These are phyloP conservation scores for Nettapus auritus DNA, from an alignment of 2,113 vertebrate species.

Conservation along the genomic window DNA sequence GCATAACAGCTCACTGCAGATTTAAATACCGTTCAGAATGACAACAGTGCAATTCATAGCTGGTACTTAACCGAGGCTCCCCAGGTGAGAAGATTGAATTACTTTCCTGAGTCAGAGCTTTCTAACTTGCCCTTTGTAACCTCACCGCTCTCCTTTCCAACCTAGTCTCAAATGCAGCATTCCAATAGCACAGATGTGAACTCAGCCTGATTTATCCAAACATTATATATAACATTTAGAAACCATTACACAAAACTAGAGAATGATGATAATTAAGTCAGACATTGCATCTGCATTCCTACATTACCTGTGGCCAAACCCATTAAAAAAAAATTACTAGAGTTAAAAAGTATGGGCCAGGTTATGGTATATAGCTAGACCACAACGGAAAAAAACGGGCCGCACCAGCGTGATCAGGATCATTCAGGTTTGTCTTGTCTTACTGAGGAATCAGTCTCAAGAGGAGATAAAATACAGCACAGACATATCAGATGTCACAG, in stretches of 20 bases:
- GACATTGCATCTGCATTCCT: not conserved
- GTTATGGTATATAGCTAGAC: not conserved
- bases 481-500: not conserved
- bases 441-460: not conserved
- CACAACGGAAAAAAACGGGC: not conserved
- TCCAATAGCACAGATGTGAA: not conserved
- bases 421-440: not conserved
- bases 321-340: fast-evolving
- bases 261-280: not conserved
- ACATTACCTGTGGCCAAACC: not conserved
- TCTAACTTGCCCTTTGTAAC: not conserved
- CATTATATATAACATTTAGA: not conserved
- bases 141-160: not conserved
- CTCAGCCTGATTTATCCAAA: not conserved
- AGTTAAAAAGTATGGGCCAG: not conserved
- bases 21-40: not conserved
- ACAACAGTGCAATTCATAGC: not conserved
- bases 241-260: not conserved
- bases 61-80: not conserved
- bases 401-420: not conserved
- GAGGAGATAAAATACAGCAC: not conserved
- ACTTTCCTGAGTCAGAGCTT: constrained; percentile 7
- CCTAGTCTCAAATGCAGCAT: not conserved
- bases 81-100: constrained; percentile 33
- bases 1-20: not conserved